Evolutionary conservation across 1,140 invertebrate species (phyloP).

Genomic region (Acyrthosiphon pisum): DNA sequence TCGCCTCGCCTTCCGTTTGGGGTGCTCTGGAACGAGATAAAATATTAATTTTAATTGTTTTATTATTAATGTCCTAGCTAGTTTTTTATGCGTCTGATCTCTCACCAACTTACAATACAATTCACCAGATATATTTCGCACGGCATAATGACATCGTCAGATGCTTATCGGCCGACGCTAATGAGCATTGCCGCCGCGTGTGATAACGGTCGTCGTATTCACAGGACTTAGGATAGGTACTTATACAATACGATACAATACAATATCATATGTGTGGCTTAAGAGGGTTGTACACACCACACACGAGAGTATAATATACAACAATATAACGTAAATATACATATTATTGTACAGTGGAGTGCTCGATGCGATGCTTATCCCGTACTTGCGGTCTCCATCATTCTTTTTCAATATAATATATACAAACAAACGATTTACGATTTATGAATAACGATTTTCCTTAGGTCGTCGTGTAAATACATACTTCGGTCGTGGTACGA

Average conservation of each 20-base stretch:
- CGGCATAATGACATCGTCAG: constrained; percentile 17
- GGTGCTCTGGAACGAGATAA: background rate
- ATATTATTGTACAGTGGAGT: background rate
- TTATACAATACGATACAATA: background rate
- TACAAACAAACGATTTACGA: background rate
- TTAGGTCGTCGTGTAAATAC: background rate
- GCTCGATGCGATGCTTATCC: too few species aligned
- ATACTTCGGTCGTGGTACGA: background rate
- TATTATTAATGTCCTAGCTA: background rate
- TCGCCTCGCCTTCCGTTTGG: background rate
- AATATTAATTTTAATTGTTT: background rate
- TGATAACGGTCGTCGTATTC: background rate
- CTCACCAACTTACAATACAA: background rate
- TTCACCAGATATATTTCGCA: background rate
- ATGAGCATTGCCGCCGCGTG: background rate
- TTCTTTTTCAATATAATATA: background rate
- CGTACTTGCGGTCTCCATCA: background rate
- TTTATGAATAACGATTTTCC: constrained; percentile 2
- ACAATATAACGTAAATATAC: background rate
- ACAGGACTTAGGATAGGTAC: background rate
- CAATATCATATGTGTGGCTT: background rate
- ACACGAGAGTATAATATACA: background rate
- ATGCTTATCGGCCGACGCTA: constrained; percentile 38
- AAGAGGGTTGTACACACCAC: background rate
- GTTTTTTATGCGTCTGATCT: background rate